These are phyloP conservation scores for Heliothis subflexa DNA, from an alignment of 1,140 invertebrate species.

Conservation along the genomic window DNA sequence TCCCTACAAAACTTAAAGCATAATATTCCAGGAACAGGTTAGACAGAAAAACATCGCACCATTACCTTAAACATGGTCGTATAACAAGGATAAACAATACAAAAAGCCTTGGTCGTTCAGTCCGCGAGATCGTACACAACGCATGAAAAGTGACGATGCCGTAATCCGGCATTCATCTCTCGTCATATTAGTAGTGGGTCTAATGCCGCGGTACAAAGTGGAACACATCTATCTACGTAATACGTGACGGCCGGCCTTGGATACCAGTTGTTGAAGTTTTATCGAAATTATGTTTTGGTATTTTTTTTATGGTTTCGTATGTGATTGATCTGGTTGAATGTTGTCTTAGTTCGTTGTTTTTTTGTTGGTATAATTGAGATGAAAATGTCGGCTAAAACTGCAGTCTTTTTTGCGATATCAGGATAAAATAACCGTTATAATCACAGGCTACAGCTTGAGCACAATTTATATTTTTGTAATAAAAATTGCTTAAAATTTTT, in stretches of 20 bases:
- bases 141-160: slow-evolving; percentile 45
- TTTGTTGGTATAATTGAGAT: too few relatives aligned
- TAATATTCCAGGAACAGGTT: background rate
- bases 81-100: slow-evolving; percentile 37
- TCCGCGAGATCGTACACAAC: slow-evolving; percentile 1
- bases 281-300: background rate
- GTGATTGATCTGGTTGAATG: too few relatives aligned
- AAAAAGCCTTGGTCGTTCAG: slow-evolving; percentile 20
- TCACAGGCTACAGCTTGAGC: too few relatives aligned
- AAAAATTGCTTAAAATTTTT: too few relatives aligned
- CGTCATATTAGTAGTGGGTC: slow-evolving; percentile 69
- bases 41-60: slow-evolving; percentile 1
- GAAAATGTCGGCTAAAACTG: too few relatives aligned
- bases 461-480: too few relatives aligned
- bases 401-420: too few relatives aligned
- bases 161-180: slow-evolving; percentile 70
- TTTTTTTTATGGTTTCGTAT: background rate
- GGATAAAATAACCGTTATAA: too few relatives aligned
- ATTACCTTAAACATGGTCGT: background rate
- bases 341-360: too few relatives aligned
- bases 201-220: slow-evolving; percentile 70
- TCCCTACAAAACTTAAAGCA: background rate
- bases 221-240: slow-evolving; percentile 56
- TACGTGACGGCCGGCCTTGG: background rate
- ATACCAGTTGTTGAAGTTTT: background rate